phyloP scores from a whole-genome alignment of 2,888 invertebrate genomes.

The Lasioglossum malachurum region DNA sequence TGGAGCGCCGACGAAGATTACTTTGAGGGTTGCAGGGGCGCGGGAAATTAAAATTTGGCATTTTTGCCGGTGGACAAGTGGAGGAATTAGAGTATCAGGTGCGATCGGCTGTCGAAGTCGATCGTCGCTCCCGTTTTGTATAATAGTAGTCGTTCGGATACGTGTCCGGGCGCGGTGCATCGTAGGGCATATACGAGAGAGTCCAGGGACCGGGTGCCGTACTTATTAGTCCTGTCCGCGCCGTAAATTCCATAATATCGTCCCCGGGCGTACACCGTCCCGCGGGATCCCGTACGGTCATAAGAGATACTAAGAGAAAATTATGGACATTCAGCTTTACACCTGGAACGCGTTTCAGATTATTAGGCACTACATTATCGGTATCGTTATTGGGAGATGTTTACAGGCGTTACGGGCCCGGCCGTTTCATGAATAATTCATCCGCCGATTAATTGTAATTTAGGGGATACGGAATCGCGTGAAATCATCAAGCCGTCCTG shows the following conservation, averaged over 20 bases:
- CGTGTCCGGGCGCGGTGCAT: slow-evolving; percentile 17
- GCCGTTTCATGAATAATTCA: slow-evolving; percentile 65
- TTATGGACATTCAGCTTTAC: slow-evolving; percentile 66
- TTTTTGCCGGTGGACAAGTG: not conserved
- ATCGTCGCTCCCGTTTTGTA: slow-evolving; percentile 29
- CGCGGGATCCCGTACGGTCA: slow-evolving; percentile 41
- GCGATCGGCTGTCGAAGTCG: slow-evolving; percentile 42
- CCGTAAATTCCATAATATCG: slow-evolving; percentile 64
- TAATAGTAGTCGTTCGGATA: slow-evolving; percentile 53
- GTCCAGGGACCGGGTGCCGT: slow-evolving; percentile 48
- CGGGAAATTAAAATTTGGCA: not conserved
- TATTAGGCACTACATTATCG: slow-evolving; percentile 65
- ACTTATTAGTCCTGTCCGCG: slow-evolving; percentile 54
- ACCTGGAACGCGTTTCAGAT: slow-evolving; percentile 58
- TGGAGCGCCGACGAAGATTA: too few species aligned
- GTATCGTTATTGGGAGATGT: slow-evolving; percentile 58
- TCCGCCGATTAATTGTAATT: slow-evolving; percentile 54
- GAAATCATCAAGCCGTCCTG: slow-evolving; percentile 19
- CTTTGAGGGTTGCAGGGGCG: too few species aligned
- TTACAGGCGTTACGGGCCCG: slow-evolving; percentile 46
- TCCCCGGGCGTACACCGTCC: slow-evolving; percentile 28
- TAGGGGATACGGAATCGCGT: slow-evolving; percentile 28
- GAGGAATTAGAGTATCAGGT: not conserved
- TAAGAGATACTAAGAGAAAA: slow-evolving; percentile 65
- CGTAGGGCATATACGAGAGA: slow-evolving; percentile 12